Conservation (phyloP, 2,888 invertebrate genomes). For the Acleris sparsana region DNA sequence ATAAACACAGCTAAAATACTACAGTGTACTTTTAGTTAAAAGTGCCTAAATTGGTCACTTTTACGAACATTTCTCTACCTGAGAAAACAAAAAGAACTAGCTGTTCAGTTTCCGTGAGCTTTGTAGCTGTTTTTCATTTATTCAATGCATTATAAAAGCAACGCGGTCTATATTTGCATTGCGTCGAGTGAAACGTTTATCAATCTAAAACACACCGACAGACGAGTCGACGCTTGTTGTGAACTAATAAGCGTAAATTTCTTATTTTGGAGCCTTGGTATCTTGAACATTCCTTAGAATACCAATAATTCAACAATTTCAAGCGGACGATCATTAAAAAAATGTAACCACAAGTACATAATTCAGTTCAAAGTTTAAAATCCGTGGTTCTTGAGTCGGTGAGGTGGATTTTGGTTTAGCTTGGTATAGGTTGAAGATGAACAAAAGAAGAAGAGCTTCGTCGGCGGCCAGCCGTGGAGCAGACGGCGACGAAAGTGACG, state of each 20-base stretch:
- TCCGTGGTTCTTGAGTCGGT: conserved; percentile 6
- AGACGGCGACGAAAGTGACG: conserved; percentile 88
- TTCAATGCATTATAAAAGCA: no score
- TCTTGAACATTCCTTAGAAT: no score
- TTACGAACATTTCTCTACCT: no score
- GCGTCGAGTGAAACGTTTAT: conserved; percentile 8
- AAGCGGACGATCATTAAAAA: not conserved
- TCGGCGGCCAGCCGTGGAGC: conserved; percentile 90
- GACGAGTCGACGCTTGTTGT: conserved; percentile 35
- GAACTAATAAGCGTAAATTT: not conserved
- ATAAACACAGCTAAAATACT: no score
- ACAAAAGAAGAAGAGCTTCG: conserved; percentile 91
- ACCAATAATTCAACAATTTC: not conserved
- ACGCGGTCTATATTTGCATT: not conserved
- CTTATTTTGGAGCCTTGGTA: no score
- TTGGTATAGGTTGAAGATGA: conserved; percentile 74
- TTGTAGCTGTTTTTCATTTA: no score
- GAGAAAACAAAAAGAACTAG: no score
- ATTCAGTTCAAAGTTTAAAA: conserved; percentile 1
- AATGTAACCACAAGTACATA: conserved; percentile 17
- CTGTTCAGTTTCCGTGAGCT: no score
- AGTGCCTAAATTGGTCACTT: no score
- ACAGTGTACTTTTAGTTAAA: no score
- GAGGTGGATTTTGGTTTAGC: conserved; percentile 32
- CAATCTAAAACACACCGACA: conserved; percentile 6